Conservation (phyloP, 1,140 invertebrate genomes). For the Colletes latitarsis region DNA sequence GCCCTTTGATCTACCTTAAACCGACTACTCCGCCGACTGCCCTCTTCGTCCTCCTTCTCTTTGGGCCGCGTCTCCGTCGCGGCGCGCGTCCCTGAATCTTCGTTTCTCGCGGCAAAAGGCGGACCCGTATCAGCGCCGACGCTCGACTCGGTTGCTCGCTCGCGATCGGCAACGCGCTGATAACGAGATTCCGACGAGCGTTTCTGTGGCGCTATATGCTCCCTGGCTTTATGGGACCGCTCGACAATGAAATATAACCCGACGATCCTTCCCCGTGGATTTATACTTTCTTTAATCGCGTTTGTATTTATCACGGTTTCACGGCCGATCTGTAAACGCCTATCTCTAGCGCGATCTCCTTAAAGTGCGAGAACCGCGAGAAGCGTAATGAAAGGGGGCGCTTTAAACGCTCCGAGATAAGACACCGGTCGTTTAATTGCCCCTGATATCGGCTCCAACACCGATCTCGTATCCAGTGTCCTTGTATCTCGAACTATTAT, state of each 20-base stretch:
- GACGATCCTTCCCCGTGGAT: background rate
- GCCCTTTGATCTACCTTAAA: slow-evolving; percentile 74
- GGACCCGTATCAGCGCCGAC: slow-evolving; percentile 54
- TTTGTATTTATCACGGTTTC: slow-evolving; percentile 17
- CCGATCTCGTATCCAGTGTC: background rate
- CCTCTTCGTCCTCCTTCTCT: slow-evolving; percentile 39
- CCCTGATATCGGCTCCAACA: background rate
- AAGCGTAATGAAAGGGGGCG: background rate
- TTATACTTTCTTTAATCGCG: slow-evolving; percentile 31
- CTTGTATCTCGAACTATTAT: background rate
- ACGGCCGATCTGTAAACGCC: slow-evolving; percentile 11
- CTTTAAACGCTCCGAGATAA: slow-evolving; percentile 19
- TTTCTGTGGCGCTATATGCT: slow-evolving; percentile 35
- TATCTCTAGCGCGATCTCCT: slow-evolving; percentile 18
- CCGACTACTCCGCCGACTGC: slow-evolving; percentile 43
- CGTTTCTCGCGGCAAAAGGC: slow-evolving; percentile 38
- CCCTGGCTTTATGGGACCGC: slow-evolving; percentile 4
- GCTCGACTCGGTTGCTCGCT: background rate
- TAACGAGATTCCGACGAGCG: slow-evolving; percentile 71
- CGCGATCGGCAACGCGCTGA: slow-evolving; percentile 66
- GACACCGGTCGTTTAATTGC: slow-evolving; percentile 13
- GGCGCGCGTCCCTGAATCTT: slow-evolving; percentile 41
- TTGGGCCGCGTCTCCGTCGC: background rate
- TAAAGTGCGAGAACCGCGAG: slow-evolving; percentile 11
- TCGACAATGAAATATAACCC: slow-evolving; percentile 32